phyloP scores from a whole-genome alignment of 2,888 invertebrate genomes.

The Rhagonycha lutea region DNA sequence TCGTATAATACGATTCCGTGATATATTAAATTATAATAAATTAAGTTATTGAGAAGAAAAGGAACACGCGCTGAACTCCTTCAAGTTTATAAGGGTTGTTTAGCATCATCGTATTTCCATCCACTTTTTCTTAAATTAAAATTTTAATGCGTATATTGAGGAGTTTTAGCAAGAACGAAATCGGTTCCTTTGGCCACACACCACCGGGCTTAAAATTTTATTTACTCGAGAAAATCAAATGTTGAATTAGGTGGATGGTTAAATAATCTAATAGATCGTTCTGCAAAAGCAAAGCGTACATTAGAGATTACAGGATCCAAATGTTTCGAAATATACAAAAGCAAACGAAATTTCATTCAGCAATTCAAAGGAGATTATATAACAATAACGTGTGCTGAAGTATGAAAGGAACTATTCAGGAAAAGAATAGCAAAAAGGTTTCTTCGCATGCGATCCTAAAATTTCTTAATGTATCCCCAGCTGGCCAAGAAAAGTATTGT shows the following conservation, averaged over 20 bases:
- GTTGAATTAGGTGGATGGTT: background rate
- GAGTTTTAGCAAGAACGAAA: background rate
- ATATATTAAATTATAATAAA: slow-evolving; percentile 35
- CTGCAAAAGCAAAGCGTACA: background rate
- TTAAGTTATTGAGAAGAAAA: slow-evolving; percentile 27
- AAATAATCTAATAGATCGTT: background rate
- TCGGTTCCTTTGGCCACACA: background rate
- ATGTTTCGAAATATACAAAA: slow-evolving; percentile 17
- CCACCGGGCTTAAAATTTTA: background rate
- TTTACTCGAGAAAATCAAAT: background rate
- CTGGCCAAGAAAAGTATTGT: slow-evolving; percentile 19
- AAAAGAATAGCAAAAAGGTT: slow-evolving; percentile 17
- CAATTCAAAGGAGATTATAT: slow-evolving; percentile 17
- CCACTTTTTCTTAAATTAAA: slow-evolving; percentile 6
- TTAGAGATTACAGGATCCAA: slow-evolving; percentile 14
- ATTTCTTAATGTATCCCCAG: slow-evolving; percentile 18
- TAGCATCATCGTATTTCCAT: slow-evolving; percentile 8
- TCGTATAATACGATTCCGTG: slow-evolving; percentile 30
- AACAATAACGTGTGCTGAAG: slow-evolving; percentile 24
- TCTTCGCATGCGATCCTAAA: slow-evolving; percentile 19
- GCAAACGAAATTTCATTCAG: slow-evolving; percentile 18
- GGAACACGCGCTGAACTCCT: slow-evolving; percentile 26
- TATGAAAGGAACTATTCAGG: slow-evolving; percentile 18
- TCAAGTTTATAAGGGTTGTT: slow-evolving; percentile 12
- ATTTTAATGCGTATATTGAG: slow-evolving; percentile 4